A percentile compares a stretch with the other conserved stretches of the same genome.
Evolutionary conservation across 2,797 vertebrate genomes (phyloP).

Genomic region (Alauda arvensis): DNA sequence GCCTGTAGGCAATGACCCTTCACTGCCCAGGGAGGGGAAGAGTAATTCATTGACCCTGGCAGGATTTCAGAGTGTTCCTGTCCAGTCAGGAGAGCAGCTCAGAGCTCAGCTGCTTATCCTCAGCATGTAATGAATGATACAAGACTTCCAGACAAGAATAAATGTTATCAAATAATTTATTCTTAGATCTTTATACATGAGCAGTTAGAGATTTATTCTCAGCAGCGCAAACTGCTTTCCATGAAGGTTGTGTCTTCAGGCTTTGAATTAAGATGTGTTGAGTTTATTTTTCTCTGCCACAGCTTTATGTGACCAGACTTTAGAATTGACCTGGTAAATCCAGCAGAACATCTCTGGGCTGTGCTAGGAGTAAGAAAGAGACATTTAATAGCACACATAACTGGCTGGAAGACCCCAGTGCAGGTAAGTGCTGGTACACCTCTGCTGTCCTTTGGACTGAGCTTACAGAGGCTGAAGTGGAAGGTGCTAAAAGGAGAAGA

Average conservation of each 20-base stretch:
- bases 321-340: background rate
- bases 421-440: background rate
- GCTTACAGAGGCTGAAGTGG: background rate
- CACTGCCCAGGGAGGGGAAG: background rate
- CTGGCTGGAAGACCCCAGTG: background rate
- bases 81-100: background rate
- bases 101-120: background rate
- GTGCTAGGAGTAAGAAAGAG: background rate
- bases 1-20: background rate
- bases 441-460: background rate
- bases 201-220: slow-evolving; percentile 1
- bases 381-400: background rate
- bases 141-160: background rate
- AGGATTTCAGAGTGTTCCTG: background rate
- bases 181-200: background rate
- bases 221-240: background rate
- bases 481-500: background rate
- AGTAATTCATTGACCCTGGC: background rate
- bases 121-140: background rate
- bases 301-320: background rate
- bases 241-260: background rate
- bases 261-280: slow-evolving; percentile 7
- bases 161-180: slow-evolving; percentile 11
- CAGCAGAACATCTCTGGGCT: background rate
- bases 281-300: slow-evolving; percentile 21